Percentiles rank a stretch among this genome's conserved stretches.
Conservation (phyloP, 30 jellyfish, hydroid and myxozoan genomes). For the Chrysaora quinquecirrha region DNA sequence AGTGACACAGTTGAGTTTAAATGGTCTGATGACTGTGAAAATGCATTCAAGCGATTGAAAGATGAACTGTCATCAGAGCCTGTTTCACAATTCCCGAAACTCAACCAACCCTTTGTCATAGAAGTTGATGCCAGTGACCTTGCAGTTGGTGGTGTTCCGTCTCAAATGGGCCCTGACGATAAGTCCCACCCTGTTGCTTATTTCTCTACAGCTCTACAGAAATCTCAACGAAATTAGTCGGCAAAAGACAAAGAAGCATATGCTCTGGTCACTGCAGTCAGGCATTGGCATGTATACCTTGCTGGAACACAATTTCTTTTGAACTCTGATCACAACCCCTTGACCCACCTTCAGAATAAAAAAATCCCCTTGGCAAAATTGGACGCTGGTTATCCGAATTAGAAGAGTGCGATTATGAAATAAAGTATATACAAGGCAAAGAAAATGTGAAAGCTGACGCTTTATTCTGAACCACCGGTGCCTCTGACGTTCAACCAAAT, state of each 20-base stretch:
- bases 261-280: conserved; percentile 20
- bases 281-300: conserved; percentile 37
- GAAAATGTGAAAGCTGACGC: conserved; percentile 23
- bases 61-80: conserved; percentile 15
- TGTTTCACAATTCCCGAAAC: conserved; percentile 11
- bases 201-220: conserved; percentile 27
- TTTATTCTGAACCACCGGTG: conserved; percentile 16
- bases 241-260: conserved; percentile 21
- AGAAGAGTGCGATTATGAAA: conserved; percentile 17
- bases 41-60: conserved; percentile 19
- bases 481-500: conserved; percentile 8
- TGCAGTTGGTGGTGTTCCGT: conserved; percentile 8
- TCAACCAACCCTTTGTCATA: conserved; percentile 18
- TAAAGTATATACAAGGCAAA: conserved; percentile 25
- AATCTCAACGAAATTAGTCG: conserved; percentile 34
- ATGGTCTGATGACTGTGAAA: conserved; percentile 26
- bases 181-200: conserved; percentile 17
- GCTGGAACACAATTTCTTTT: conserved; percentile 11
- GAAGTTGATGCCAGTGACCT: conserved; percentile 20
- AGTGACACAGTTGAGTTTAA: conserved; percentile 5
- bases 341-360: conserved; percentile 18
- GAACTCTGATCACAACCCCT: conserved; percentile 28
- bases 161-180: conserved; percentile 14
- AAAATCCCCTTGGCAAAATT: conserved; percentile 12
- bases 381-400: conserved; percentile 23